These are phyloP conservation scores for Rhynchotus rufescens DNA, from an alignment of 2,797 vertebrate species.

Conservation along the genomic window DNA sequence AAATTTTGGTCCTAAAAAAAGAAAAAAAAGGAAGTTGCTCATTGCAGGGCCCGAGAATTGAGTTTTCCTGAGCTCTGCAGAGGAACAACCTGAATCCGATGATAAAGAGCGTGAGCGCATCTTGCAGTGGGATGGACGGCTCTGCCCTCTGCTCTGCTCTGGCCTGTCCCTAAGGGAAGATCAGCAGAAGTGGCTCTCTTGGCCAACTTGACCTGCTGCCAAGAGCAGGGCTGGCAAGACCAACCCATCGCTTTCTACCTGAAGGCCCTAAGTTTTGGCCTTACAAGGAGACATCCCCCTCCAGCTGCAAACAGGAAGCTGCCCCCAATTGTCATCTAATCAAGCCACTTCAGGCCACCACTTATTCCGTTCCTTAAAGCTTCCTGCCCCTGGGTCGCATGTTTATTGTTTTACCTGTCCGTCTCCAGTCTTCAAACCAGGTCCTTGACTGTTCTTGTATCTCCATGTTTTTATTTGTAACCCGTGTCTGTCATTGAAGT, in stretches of 20 bases:
- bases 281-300: background rate
- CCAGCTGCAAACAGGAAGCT: background rate
- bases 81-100: conserved; percentile 28
- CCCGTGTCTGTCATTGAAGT: background rate
- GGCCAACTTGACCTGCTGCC: background rate
- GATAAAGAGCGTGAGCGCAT: background rate
- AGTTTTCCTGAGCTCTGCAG: conserved; percentile 7
- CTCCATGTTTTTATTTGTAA: background rate
- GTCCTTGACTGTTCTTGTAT: background rate
- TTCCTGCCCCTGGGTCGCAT: background rate
- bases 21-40: conserved; percentile 51
- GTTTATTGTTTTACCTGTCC: background rate
- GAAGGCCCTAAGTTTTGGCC: background rate
- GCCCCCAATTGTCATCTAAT: background rate
- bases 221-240: background rate
- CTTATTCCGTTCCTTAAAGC: background rate
- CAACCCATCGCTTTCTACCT: background rate
- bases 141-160: fast-evolving
- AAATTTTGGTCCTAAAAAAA: conserved; percentile 56
- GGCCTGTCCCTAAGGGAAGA: fast-evolving
- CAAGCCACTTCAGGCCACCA: background rate
- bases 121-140: background rate
- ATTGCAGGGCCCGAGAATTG: background rate
- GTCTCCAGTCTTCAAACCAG: background rate
- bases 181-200: fast-evolving